phyloP scores from a whole-genome alignment of 2,888 invertebrate genomes.

The Temnothorax unifasciatus region DNA sequence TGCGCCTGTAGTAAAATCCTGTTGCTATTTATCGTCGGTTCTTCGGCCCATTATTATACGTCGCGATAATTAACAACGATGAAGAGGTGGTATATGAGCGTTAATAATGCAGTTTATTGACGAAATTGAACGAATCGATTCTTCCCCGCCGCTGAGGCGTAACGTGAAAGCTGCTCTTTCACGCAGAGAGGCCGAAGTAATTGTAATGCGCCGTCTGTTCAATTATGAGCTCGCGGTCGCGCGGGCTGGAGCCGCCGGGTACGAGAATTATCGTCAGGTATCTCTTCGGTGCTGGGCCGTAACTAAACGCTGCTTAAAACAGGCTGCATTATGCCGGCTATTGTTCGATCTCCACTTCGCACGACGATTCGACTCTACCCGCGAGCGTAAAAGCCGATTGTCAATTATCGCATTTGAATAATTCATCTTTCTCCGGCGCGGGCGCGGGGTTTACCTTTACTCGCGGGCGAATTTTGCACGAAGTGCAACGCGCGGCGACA shows the following conservation, averaged over 20 bases:
- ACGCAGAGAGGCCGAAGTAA: conserved; percentile 25
- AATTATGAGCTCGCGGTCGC: conserved; percentile 51
- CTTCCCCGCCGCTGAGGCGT: conserved; percentile 34
- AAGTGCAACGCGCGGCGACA: background rate
- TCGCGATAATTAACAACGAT: background rate
- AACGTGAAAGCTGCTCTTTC: conserved; percentile 66
- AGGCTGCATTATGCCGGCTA: conserved; percentile 33
- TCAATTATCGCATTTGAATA: conserved; percentile 48
- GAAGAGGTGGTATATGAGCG: background rate
- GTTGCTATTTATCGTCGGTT: background rate
- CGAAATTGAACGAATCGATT: conserved; percentile 39
- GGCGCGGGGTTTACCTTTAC: background rate
- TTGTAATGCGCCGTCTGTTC: conserved; percentile 54
- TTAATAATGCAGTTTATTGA: conserved; percentile 25
- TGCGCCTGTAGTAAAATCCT: background rate
- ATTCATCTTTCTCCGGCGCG: conserved; percentile 36
- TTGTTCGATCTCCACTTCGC: conserved; percentile 16
- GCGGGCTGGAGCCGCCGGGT: conserved; percentile 25
- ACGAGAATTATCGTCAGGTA: conserved; percentile 66
- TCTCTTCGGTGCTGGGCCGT: conserved; percentile 69
- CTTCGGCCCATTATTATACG: background rate
- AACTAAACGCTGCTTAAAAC: conserved; percentile 69
- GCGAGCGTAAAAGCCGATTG: conserved; percentile 22
- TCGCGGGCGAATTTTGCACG: background rate
- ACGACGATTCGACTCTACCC: background rate